Evolutionary conservation across 2,113 vertebrate genomes (phyloP).

Genomic region (Zingel zingel): DNA sequence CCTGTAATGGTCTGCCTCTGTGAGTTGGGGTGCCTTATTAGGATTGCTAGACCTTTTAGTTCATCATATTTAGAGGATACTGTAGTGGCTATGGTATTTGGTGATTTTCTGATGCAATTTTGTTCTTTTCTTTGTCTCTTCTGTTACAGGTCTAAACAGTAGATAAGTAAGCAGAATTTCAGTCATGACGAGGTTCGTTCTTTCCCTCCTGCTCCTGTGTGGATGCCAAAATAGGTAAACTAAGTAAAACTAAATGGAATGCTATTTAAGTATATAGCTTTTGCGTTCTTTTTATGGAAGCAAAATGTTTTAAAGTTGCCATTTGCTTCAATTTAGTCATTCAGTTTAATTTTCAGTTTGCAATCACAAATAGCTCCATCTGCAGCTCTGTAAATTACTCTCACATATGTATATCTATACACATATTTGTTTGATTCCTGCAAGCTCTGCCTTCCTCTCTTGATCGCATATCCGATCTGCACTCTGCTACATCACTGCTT

Average conservation of each 20-base stretch:
- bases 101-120: neutral
- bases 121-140: neutral
- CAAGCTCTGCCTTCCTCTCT: conserved; percentile 21
- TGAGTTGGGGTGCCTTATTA: neutral
- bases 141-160: conserved; percentile 47
- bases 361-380: neutral
- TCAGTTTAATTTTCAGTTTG: conserved; percentile 6
- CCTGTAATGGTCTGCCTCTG: conserved; percentile 30
- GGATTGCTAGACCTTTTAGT: neutral
- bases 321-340: neutral
- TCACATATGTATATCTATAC: neutral
- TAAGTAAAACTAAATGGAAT: neutral
- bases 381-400: conserved; percentile 24
- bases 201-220: conserved; percentile 64
- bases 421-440: neutral
- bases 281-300: neutral
- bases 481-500: conserved; percentile 38
- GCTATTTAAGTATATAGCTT: neutral
- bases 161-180: conserved; percentile 39
- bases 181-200: conserved; percentile 44
- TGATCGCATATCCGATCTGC: conserved; percentile 39
- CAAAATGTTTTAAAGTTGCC: conserved; percentile 8
- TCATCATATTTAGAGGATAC: too few relatives aligned
- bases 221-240: conserved; percentile 71
- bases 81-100: neutral